phyloP scores from a whole-genome alignment of 1,140 invertebrate species.

The Zelostemma sp. region DNA sequence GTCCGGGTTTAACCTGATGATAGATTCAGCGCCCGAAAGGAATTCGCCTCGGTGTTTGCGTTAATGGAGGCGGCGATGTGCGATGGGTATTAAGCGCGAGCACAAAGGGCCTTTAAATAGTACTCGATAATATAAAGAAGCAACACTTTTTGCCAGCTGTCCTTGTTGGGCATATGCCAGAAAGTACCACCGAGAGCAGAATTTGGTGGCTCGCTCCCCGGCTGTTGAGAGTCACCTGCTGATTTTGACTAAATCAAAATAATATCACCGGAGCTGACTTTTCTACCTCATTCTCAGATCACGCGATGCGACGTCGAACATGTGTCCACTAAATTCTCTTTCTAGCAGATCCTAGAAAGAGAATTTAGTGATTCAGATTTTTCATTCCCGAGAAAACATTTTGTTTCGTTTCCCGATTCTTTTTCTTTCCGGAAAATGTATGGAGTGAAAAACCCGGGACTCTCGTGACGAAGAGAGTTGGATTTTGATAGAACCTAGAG shows the following conservation, averaged over 20 bases:
- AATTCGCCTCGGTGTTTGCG: slow-evolving; percentile 10
- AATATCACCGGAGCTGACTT: slow-evolving; percentile 43
- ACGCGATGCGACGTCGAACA: not conserved
- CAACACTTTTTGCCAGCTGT: slow-evolving; percentile 55
- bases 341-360: too few species aligned
- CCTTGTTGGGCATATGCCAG: slow-evolving; percentile 59
- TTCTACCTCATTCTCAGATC: slow-evolving; percentile 12
- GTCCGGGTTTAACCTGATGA: not conserved
- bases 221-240: slow-evolving; percentile 63
- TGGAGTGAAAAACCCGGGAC: too few species aligned
- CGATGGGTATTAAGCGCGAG: not conserved
- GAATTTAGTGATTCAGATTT: too few species aligned
- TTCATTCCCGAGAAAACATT: too few species aligned
- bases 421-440: not conserved
- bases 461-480: too few species aligned
- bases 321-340: not conserved
- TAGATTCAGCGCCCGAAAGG: not conserved
- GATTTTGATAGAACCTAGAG: too few species aligned
- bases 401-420: too few species aligned
- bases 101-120: slow-evolving; percentile 23
- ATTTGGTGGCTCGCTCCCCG: slow-evolving; percentile 53
- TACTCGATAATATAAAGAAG: slow-evolving; percentile 28
- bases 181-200: slow-evolving; percentile 29
- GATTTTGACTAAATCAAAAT: slow-evolving; percentile 59
- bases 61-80: slow-evolving; percentile 9